phyloP scores from a whole-genome alignment of 2,797 vertebrate genomes.

The Mallotus villosus region DNA sequence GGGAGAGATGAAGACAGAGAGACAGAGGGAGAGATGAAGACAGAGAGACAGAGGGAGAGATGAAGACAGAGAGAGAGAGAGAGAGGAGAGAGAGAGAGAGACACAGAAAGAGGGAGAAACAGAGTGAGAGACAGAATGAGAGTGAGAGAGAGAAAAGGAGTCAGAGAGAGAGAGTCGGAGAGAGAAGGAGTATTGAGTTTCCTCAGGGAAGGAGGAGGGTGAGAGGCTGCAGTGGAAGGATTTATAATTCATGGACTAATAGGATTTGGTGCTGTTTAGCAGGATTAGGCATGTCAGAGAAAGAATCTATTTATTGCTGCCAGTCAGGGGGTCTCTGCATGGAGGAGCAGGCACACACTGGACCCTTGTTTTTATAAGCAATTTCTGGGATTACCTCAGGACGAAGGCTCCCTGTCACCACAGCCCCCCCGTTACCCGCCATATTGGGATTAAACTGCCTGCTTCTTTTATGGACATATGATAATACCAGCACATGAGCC shows the following conservation, averaged over 20 bases:
- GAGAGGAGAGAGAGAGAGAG: background rate
- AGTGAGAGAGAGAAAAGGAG: constrained; percentile 11
- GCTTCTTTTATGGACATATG: constrained; percentile 62
- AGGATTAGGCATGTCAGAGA: constrained; percentile 84
- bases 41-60: too few species aligned
- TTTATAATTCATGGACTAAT: constrained; percentile 86
- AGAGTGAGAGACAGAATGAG: background rate
- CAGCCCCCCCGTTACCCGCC: constrained; percentile 35
- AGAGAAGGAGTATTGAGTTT: constrained; percentile 65
- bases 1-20: too few species aligned
- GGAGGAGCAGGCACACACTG: constrained; percentile 43
- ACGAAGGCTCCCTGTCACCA: constrained; percentile 43
- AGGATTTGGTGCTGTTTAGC: constrained; percentile 87
- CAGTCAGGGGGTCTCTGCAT: constrained; percentile 62
- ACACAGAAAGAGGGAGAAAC: background rate
- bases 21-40: too few species aligned
- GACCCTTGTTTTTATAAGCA: constrained; percentile 61
- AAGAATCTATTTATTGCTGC: constrained; percentile 82
- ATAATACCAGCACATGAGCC: constrained; percentile 69
- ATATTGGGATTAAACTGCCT: constrained; percentile 66
- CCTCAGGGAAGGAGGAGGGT: constrained; percentile 57
- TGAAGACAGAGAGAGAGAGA: too few species aligned
- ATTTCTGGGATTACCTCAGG: constrained; percentile 68
- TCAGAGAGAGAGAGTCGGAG: too few species aligned
- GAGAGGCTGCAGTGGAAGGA: constrained; percentile 71